Percentiles rank a stretch among this genome's conserved stretches.
Conservation (phyloP, 2,888 invertebrate species). For the Volucella inanis region DNA sequence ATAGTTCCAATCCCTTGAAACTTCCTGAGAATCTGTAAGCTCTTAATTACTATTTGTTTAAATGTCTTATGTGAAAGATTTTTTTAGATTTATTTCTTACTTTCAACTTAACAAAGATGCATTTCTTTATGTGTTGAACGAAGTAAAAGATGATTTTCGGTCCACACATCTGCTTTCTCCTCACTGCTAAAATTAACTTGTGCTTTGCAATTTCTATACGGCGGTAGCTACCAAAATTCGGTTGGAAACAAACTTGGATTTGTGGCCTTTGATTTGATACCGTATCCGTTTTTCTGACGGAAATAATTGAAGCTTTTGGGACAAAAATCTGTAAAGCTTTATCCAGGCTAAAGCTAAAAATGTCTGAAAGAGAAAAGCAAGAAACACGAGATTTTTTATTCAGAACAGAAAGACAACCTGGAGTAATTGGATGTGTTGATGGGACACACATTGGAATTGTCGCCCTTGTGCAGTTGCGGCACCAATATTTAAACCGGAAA, state of each 20-base stretch:
- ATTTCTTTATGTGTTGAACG: neutral
- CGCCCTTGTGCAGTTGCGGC: conserved; percentile 17
- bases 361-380: conserved; percentile 34
- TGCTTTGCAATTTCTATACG: neutral
- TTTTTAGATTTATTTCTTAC: neutral
- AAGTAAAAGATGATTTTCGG: too few relatives aligned
- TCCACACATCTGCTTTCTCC: neutral
- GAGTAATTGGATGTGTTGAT: too few relatives aligned
- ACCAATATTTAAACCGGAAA: neutral
- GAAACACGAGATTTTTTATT: conserved; percentile 43
- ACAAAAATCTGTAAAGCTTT: conserved; percentile 27
- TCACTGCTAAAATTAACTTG: neutral
- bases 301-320: neutral
- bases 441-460: too few relatives aligned
- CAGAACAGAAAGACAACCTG: conserved; percentile 45
- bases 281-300: conserved; percentile 6
- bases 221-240: conserved; percentile 18
- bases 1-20: neutral
- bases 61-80: neutral
- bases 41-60: neutral
- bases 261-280: conserved; percentile 16
- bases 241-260: conserved; percentile 1
- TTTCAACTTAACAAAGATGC: neutral
- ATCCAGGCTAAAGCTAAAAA: conserved; percentile 33
- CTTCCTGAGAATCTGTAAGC: neutral